phyloP scores from a whole-genome alignment of 2,113 vertebrate species.

The Platysteira castanea region DNA sequence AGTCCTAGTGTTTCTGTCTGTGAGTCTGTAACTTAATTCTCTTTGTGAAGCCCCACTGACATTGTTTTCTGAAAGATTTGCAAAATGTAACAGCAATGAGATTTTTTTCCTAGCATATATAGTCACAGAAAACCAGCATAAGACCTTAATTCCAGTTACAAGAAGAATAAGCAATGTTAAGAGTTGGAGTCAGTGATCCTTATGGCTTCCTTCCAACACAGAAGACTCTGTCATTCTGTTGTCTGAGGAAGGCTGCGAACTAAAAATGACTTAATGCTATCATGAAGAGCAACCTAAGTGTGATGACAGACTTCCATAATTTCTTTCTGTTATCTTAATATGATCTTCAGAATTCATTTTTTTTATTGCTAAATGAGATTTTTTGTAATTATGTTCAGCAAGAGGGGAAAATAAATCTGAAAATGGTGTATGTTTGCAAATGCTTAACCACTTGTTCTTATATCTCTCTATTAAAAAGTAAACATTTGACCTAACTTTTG shows the following conservation, averaged over 20 bases:
- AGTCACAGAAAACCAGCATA: not conserved
- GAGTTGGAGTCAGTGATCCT: fast-evolving
- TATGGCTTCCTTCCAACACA: not conserved
- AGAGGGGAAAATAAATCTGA: not conserved
- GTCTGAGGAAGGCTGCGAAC: not conserved
- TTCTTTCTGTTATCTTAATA: not conserved
- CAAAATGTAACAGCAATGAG: not conserved
- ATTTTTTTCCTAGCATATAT: not conserved
- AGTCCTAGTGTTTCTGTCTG: not conserved
- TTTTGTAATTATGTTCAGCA: not conserved
- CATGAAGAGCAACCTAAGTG: not conserved
- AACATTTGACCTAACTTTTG: not conserved
- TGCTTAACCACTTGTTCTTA: not conserved
- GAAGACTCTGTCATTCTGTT: not conserved
- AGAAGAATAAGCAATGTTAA: not conserved
- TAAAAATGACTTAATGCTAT: not conserved
- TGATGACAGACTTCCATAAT: not conserved
- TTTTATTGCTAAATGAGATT: not conserved
- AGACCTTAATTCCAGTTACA: not conserved
- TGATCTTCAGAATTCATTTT: not conserved
- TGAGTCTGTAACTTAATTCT: not conserved
- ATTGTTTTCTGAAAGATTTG: not conserved
- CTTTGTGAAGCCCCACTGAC: not conserved
- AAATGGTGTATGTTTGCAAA: not conserved
- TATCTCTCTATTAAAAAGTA: not conserved